These are phyloP conservation scores for Colletes collaris DNA, from an alignment of 2,888 invertebrate species.

Conservation along the genomic window DNA sequence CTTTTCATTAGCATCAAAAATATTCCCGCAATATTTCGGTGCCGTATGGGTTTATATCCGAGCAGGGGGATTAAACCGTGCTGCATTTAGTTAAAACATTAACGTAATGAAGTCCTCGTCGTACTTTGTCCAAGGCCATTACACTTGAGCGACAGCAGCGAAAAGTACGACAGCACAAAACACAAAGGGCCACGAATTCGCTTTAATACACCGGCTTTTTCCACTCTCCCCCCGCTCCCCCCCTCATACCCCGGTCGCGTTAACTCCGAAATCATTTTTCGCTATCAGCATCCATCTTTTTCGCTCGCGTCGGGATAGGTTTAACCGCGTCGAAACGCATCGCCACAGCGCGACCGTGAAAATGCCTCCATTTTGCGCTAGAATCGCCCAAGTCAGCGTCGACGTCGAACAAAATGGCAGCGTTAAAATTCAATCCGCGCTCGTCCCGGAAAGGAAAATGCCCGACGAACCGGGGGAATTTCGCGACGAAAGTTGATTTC, in stretches of 20 bases:
- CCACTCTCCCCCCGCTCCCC: too few species aligned
- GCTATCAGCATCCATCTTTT: conserved; percentile 11
- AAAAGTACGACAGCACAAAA: background rate
- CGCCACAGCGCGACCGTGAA: background rate
- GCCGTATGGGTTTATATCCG: too few species aligned
- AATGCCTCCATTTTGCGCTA: conserved; percentile 6
- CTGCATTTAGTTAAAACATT: background rate
- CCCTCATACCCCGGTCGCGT: background rate
- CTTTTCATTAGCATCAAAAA: background rate
- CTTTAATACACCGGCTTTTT: conserved; percentile 16
- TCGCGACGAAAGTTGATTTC: conserved; percentile 16
- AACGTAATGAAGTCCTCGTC: background rate
- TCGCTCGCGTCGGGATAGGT: background rate
- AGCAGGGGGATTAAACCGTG: too few species aligned
- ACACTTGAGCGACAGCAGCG: background rate
- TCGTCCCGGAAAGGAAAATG: background rate
- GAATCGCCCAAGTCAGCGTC: background rate
- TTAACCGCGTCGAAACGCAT: conserved; percentile 3
- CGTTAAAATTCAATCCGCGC: conserved; percentile 27
- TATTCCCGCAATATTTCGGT: too few species aligned
- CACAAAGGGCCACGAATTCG: conserved; percentile 10
- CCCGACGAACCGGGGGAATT: background rate
- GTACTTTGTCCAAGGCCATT: background rate
- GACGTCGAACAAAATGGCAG: background rate
- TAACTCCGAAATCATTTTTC: conserved; percentile 19